phyloP scores from a whole-genome alignment of 1,140 invertebrate genomes.

The Streblospio benedicti region DNA sequence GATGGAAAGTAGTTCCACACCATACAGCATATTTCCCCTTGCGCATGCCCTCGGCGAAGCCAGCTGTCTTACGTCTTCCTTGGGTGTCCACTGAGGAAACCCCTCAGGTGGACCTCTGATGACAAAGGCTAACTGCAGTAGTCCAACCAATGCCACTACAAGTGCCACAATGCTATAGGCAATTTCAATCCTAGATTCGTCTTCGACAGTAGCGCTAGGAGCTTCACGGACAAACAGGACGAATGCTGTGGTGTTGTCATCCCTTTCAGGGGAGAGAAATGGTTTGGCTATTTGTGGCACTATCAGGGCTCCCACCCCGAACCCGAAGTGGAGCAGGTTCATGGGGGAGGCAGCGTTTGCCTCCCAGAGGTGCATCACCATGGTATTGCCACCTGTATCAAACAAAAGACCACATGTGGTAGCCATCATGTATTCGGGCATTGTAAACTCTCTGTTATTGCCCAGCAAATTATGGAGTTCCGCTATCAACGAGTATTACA shows the following conservation, averaged over 20 bases:
- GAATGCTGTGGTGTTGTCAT: too few relatives aligned
- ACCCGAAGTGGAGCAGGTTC: conserved; percentile 1
- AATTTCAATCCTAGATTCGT: conserved; percentile 1
- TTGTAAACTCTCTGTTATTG: too few relatives aligned
- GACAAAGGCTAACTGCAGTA: conserved; percentile 3
- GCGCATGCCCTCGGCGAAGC: conserved; percentile 25
- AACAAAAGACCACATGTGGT: too few relatives aligned
- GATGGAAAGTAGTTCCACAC: conserved; percentile 21
- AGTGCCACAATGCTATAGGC: conserved; percentile 2
- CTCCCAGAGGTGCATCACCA: conserved; percentile 3
- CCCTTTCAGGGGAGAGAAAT: background rate
- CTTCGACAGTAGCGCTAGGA: too few relatives aligned
- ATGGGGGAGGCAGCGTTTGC: background rate
- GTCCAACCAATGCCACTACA: background rate
- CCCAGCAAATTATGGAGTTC: too few relatives aligned
- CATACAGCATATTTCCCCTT: conserved; percentile 20
- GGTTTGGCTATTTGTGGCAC: background rate
- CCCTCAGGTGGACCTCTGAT: background rate
- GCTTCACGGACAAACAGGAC: too few relatives aligned
- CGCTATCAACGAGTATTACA: too few relatives aligned
- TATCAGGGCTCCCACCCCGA: conserved; percentile 9
- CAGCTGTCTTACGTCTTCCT: conserved; percentile 9
- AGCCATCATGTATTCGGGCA: too few relatives aligned
- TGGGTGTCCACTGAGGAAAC: background rate
- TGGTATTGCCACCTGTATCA: conserved; percentile 2